phyloP scores from a whole-genome alignment of 1,140 invertebrate genomes.

The Ceratosolen fusciceps region DNA sequence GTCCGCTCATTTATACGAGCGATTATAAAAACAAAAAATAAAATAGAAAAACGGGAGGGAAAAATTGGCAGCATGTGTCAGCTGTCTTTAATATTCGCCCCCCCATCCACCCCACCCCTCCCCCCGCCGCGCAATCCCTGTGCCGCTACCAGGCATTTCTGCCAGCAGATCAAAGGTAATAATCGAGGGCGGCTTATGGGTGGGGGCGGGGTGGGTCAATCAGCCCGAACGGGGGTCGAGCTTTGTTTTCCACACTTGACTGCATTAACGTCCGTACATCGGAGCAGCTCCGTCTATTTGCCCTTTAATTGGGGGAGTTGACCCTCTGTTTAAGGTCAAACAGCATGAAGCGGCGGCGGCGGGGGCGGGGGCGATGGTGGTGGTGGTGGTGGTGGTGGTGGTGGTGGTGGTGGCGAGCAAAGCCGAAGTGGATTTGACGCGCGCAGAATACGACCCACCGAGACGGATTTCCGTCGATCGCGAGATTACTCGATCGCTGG shows the following conservation, averaged over 20 bases:
- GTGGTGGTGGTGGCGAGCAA: too few relatives aligned
- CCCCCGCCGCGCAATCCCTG: too few relatives aligned
- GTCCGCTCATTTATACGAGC: not conserved
- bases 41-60: not conserved
- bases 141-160: too few relatives aligned
- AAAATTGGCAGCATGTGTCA: not conserved
- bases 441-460: not conserved
- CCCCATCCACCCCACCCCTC: too few relatives aligned
- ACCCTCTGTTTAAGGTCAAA: slow-evolving; percentile 49
- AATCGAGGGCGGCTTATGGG: slow-evolving; percentile 23
- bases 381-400: too few relatives aligned
- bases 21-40: slow-evolving; percentile 2
- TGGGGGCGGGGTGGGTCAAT: slow-evolving; percentile 18
- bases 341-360: slow-evolving; percentile 34
- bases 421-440: not conserved
- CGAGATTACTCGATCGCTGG: not conserved
- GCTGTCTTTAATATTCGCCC: slow-evolving; percentile 8
- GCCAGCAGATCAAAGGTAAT: slow-evolving; percentile 43
- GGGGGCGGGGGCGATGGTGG: too few relatives aligned
- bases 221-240: not conserved
- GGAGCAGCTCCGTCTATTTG: slow-evolving; percentile 28
- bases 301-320: slow-evolving; percentile 45
- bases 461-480: not conserved
- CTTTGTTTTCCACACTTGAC: slow-evolving; percentile 48
- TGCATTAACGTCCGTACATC: slow-evolving; percentile 25